Conservation (phyloP, 2,113 vertebrate species). For the Calyptomena viridis region DNA sequence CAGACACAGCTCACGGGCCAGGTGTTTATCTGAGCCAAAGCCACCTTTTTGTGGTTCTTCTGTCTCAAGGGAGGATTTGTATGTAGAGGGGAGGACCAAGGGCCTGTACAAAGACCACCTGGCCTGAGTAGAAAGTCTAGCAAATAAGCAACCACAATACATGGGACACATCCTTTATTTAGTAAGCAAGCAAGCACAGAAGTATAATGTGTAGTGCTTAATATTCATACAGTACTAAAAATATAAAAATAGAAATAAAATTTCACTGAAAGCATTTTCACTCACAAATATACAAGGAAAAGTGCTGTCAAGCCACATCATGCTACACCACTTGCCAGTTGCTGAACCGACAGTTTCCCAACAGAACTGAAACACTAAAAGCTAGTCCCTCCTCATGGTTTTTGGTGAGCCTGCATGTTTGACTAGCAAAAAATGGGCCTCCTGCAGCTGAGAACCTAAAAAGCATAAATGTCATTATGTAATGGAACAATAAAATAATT, state of each 20-base stretch:
- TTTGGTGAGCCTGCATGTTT: background rate
- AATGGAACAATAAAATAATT: background rate
- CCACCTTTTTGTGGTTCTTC: background rate
- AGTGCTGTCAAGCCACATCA: constrained; percentile 65
- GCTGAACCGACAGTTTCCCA: constrained; percentile 24
- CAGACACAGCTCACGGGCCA: background rate
- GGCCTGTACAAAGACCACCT: background rate
- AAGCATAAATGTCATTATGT: background rate
- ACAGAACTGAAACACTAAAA: background rate
- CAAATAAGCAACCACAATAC: constrained; percentile 15
- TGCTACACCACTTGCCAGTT: constrained; percentile 25
- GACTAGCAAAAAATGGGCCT: background rate
- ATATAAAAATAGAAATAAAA: constrained; percentile 80
- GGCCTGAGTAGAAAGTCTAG: background rate
- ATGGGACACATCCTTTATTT: constrained; percentile 73
- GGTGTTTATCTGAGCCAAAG: background rate
- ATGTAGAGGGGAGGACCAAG: background rate
- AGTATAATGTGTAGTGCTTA: constrained; percentile 51
- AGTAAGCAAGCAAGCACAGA: constrained; percentile 73
- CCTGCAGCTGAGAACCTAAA: background rate
- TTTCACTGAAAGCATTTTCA: constrained; percentile 73
- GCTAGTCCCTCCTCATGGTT: constrained; percentile 2
- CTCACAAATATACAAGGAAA: constrained; percentile 63
- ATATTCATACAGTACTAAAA: constrained; percentile 70
- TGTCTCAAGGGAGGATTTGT: background rate